These are phyloP conservation scores for Leucozona laternaria DNA, from an alignment of 2,888 invertebrate genomes.

Conservation along the genomic window DNA sequence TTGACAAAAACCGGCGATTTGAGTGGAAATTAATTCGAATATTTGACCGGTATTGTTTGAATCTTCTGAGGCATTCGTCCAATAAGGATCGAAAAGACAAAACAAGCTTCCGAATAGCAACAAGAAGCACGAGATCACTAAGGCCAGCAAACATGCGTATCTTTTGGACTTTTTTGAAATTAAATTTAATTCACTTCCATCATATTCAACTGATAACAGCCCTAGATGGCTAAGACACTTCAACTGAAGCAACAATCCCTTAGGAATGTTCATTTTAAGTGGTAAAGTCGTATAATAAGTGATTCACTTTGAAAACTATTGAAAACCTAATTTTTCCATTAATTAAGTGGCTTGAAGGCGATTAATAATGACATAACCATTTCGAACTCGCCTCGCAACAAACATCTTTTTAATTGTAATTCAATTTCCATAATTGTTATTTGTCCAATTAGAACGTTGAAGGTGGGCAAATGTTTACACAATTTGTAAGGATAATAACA, in stretches of 20 bases:
- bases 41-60: neutral
- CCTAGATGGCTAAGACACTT: neutral
- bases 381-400: no score
- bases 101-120: neutral
- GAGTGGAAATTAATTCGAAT: neutral
- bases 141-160: neutral
- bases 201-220: neutral
- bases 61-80: neutral
- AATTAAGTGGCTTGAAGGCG: no score
- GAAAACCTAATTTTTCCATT: no score
- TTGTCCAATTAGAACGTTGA: no score
- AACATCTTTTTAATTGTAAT: no score
- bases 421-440: no score
- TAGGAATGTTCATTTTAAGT: constrained; percentile 19
- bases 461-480: no score
- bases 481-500: no score
- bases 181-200: neutral
- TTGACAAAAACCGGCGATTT: neutral
- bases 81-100: neutral
- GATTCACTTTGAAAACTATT: neutral
- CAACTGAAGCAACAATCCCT: neutral
- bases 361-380: no score
- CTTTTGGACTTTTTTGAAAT: neutral
- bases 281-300: no score
- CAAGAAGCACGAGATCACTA: neutral